A percentile compares a stretch with the other conserved stretches of the same genome.
These are phyloP conservation scores for Drosophila persimilis DNA, from an alignment of 1,140 invertebrate species.

Conservation along the genomic window DNA sequence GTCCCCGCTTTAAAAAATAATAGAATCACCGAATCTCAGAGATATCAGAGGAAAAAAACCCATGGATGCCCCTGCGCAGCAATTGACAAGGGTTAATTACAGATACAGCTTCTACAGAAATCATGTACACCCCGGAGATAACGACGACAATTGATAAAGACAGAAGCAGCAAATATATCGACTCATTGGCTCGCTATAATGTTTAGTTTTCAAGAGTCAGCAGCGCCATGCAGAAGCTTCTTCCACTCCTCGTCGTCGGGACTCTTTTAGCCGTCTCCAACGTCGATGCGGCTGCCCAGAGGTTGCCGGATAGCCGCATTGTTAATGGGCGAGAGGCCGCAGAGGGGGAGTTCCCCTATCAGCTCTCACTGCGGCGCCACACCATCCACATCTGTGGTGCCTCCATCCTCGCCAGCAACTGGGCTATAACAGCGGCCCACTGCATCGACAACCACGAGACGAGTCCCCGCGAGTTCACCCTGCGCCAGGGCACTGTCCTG, in stretches of 20 bases:
- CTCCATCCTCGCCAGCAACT: slow-evolving; percentile 66
- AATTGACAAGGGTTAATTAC: slow-evolving; percentile 47
- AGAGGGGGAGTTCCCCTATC: slow-evolving; percentile 64
- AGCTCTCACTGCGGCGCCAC: slow-evolving; percentile 67
- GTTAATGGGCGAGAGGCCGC: slow-evolving; percentile 68
- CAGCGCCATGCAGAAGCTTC: slow-evolving; percentile 30
- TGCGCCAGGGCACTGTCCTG: slow-evolving; percentile 65
- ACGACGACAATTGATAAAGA: slow-evolving; percentile 34
- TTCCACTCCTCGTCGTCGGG: slow-evolving; percentile 15
- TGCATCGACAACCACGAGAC: slow-evolving; percentile 70
- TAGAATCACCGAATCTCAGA: slow-evolving; percentile 42
- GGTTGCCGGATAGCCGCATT: slow-evolving; percentile 66
- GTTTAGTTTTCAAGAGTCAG: slow-evolving; percentile 36
- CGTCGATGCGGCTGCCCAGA: slow-evolving; percentile 10
- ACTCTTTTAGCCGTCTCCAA: neutral
- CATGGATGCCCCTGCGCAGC: neutral
- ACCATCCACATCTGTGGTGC: slow-evolving; percentile 79
- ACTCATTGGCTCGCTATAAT: slow-evolving; percentile 18
- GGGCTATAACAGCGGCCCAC: slow-evolving; percentile 82
- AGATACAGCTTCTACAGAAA: slow-evolving; percentile 46
- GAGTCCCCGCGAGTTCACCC: slow-evolving; percentile 56
- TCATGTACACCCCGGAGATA: slow-evolving; percentile 39
- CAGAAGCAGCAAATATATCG: slow-evolving; percentile 30
- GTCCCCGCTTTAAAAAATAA: slow-evolving; percentile 37
- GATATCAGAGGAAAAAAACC: slow-evolving; percentile 39